Percentiles rank a stretch among this genome's conserved stretches.
Evolutionary conservation across 2,113 vertebrate genomes (phyloP).

Genomic region (Calidris pugnax): DNA sequence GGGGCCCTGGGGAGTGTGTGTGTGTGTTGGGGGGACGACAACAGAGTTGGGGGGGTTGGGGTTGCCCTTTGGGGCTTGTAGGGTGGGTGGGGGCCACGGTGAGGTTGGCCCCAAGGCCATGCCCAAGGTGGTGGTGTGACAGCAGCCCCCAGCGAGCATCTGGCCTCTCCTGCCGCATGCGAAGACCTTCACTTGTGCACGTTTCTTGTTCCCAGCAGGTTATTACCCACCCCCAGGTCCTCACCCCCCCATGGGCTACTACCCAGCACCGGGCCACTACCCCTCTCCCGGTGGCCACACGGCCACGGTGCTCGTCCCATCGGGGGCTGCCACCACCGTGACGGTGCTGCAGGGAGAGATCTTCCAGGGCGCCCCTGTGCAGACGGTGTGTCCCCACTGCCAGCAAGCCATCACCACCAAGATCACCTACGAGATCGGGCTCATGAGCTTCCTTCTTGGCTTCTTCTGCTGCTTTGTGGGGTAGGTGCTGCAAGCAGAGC

Average conservation of each 20-base stretch:
- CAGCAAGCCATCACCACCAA: conserved; percentile 95
- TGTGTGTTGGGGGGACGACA: too few species aligned
- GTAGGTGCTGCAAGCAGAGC: conserved; percentile 69
- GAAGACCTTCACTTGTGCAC: not conserved
- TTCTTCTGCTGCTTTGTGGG: conserved; percentile 97
- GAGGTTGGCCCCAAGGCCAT: not conserved
- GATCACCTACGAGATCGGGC: conserved; percentile 90
- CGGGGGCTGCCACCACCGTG: conserved; percentile 88
- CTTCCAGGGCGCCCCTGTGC: conserved; percentile 91
- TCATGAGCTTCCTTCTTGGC: conserved; percentile 96
- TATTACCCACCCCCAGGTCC: conserved; percentile 76
- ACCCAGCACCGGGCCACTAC: conserved; percentile 80
- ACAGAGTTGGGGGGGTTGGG: accelerated
- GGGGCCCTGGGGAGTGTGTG: not conserved
- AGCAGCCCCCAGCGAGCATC: accelerated
- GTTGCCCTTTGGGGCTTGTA: not conserved
- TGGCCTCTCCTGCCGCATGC: accelerated
- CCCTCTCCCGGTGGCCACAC: conserved; percentile 85
- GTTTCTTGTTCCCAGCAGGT: conserved; percentile 48
- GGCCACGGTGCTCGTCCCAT: conserved; percentile 87
- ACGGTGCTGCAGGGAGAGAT: conserved; percentile 96
- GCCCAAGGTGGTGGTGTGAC: not conserved
- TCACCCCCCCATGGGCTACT: conserved; percentile 77
- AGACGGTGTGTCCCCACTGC: conserved; percentile 96
- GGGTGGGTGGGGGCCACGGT: accelerated